A percentile compares a stretch with the other conserved stretches of the same genome.
These are phyloP conservation scores for Halcyon senegalensis DNA, from an alignment of 2,113 vertebrate species.

Conservation along the genomic window DNA sequence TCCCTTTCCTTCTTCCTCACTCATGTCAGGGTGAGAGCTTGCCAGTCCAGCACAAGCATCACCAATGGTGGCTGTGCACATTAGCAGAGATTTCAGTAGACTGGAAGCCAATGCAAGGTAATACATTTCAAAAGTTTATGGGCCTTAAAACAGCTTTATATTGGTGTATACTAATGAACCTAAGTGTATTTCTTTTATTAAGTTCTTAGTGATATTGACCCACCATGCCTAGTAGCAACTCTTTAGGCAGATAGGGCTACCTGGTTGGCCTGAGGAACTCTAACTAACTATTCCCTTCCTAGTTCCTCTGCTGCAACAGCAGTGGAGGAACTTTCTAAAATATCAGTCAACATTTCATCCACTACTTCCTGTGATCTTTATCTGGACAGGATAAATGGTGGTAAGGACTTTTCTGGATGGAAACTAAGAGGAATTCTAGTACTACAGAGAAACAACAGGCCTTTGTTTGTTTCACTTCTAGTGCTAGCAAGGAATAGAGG, in stretches of 20 bases:
- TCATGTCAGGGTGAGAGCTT: not conserved
- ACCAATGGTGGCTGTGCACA: fast-evolving
- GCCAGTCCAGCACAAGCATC: not conserved
- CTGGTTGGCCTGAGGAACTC: not conserved
- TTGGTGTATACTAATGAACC: not conserved
- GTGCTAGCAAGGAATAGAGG: not conserved
- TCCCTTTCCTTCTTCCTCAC: not conserved
- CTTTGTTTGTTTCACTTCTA: not conserved
- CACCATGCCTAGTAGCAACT: not conserved
- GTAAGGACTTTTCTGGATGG: not conserved
- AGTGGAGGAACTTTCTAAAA: not conserved
- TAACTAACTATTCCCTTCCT: not conserved
- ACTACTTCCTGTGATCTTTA: not conserved
- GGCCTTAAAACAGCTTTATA: not conserved
- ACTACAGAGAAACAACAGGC: not conserved
- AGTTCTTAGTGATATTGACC: not conserved
- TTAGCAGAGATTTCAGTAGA: not conserved
- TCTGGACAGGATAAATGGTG: not conserved
- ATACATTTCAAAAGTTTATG: not conserved
- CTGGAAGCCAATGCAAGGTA: not conserved
- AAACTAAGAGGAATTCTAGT: not conserved
- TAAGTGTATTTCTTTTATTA: not conserved
- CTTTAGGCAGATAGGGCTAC: not conserved
- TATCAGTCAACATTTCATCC: not conserved
- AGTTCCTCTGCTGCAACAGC: not conserved